Percentiles rank a stretch among this genome's conserved stretches.
These are phyloP conservation scores for Elgonia sp. DNA, from an alignment of 2,888 invertebrate genomes.

Conservation along the genomic window DNA sequence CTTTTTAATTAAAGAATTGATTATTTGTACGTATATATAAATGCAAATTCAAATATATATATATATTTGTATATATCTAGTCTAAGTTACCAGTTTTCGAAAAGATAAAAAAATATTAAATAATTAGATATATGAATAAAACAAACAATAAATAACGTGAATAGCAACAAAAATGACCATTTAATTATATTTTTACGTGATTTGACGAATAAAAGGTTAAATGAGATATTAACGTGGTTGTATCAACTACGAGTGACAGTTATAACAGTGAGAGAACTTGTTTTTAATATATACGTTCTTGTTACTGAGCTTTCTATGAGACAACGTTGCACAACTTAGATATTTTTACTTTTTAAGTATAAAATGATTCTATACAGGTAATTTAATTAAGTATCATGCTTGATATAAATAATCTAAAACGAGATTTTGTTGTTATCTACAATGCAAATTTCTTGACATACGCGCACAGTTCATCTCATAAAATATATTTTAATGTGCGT, in stretches of 20 bases:
- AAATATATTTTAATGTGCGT: not conserved
- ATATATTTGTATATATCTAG: no score
- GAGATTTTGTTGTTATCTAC: constrained; percentile 4
- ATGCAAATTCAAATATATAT: no score
- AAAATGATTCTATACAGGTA: not conserved
- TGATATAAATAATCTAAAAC: constrained; percentile 8
- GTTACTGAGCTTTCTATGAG: constrained; percentile 58
- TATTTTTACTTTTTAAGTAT: constrained; percentile 3
- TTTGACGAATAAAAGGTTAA: constrained; percentile 49
- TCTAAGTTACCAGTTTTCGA: no score
- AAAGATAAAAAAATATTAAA: no score
- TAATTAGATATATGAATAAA: not conserved
- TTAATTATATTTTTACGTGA: constrained; percentile 15
- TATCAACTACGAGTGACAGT: constrained; percentile 62
- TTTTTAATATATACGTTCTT: constrained; percentile 66
- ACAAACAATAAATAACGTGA: not conserved
- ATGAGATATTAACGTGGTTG: constrained; percentile 63
- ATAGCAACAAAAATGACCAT: not conserved
- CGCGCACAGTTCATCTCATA: not conserved
- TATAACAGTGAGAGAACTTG: constrained; percentile 60
- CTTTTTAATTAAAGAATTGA: constrained; percentile 57
- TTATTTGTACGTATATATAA: constrained; percentile 26
- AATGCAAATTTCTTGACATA: not conserved
- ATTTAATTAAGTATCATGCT: constrained; percentile 42
- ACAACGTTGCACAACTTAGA: constrained; percentile 40